Evolutionary conservation across 2,888 invertebrate genomes (phyloP), one percentile per base, ranked within the genome.

Genomic region (Gastrophysa polygoni): DNA sequence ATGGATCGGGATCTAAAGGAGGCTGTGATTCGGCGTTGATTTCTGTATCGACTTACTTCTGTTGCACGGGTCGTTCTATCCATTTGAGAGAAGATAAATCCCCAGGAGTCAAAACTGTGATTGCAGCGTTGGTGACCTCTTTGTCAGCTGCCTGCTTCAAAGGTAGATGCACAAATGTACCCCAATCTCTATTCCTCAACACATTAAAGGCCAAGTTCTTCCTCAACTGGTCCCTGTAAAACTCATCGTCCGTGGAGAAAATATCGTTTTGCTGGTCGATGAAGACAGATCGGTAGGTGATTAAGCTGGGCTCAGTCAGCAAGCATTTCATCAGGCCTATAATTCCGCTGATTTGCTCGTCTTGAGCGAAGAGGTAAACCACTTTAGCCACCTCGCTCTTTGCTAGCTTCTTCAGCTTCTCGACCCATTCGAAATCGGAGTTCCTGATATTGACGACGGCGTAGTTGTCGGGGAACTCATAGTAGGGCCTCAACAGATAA

Each of bases 61-160:
- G 14, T 18, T 58, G 38, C 38, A 57, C 34, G 0, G 85, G 83
- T 1, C 90, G 90, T 78, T 95, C 89, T 10, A 93, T 81, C 93
- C 93, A 94, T 3, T 82, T 84, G 49, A 97, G 77, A 0, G 92
- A 90, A 0, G 92, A 90, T 55, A 97, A 82, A 78, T 97, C 96
- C 56, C 96, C 96, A 3, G 63, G 16, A 5, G 67, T 64, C 34
- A 44, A 29, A 24, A 68, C 55, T 6, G 48, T 32, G 4, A 60
- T 55, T 6, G 66, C 24, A 89, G 87, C 7, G 90, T 89, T 32
- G 86, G 71, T 38, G 8, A 66, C 66, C 8, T 67, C 52, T 20
- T 50, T 63, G 2, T 58, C 59, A 6, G 62, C 49, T 14, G 68
- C 29, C 0, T 51, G 48, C 11, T 62, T 46, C 7, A 71, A 20